Percentiles rank a stretch among this genome's conserved stretches.
These are phyloP conservation scores for Urocolius indicus DNA, from an alignment of 2,113 vertebrate genomes.

Conservation along the genomic window DNA sequence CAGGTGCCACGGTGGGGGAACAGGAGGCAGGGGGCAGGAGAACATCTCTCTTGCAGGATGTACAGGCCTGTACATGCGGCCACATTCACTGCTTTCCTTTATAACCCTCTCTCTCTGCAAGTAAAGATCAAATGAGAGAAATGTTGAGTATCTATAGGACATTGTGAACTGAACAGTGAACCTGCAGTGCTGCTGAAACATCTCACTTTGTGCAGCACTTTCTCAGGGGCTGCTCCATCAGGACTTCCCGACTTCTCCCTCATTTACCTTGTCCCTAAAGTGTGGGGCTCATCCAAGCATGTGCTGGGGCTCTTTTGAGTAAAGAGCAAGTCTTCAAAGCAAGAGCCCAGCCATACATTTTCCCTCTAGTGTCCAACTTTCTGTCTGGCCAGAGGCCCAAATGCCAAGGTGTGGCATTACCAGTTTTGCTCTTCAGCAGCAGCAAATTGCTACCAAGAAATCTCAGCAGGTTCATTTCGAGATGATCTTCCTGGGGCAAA, in stretches of 20 bases:
- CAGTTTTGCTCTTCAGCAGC: not conserved
- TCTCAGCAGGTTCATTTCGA: not conserved
- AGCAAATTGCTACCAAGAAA: not conserved
- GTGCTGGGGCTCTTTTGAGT: not conserved
- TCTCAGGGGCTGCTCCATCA: not conserved
- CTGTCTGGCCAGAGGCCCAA: not conserved
- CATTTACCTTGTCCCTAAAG: not conserved
- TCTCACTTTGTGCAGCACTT: fast-evolving
- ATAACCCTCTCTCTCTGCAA: not conserved
- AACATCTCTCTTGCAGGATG: fast-evolving
- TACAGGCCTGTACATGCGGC: not conserved
- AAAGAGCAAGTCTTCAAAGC: not conserved
- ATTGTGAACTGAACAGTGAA: not conserved
- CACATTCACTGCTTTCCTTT: not conserved
- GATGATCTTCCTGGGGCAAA: not conserved
- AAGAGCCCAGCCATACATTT: not conserved
- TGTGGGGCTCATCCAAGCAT: not conserved
- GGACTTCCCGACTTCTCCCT: not conserved
- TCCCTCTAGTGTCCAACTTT: not conserved
- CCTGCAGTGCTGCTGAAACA: not conserved
- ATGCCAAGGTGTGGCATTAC: not conserved
- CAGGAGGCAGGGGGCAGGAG: not conserved
- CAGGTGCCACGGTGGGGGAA: not conserved
- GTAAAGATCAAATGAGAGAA: not conserved
- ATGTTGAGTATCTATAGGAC: not conserved